Conservation (phyloP, 2,797 vertebrate genomes). For the Pteronotus mesoamericanus region DNA sequence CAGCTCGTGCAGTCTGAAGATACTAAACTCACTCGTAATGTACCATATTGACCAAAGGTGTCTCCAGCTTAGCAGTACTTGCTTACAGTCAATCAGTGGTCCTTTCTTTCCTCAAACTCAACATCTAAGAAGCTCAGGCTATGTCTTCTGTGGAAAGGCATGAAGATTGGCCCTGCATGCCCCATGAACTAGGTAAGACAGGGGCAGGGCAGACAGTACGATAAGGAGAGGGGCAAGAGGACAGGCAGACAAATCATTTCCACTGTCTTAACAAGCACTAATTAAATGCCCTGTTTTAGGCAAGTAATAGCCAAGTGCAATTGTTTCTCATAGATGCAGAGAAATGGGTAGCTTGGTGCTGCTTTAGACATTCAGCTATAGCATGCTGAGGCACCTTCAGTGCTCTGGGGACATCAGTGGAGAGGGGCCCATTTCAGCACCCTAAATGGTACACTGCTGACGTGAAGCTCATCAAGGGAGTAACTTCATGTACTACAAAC, state of each 20-base stretch:
- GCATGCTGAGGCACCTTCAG: not conserved
- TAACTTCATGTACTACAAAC: not conserved
- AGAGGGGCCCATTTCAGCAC: not conserved
- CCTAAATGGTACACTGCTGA: not conserved
- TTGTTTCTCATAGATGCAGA: slow-evolving; percentile 43
- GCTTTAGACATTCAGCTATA: not conserved
- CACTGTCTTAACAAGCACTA: slow-evolving; percentile 38
- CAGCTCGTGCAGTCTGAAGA: not conserved
- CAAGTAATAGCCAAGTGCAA: slow-evolving; percentile 44
- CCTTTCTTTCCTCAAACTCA: slow-evolving; percentile 11
- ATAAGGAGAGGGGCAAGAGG: not conserved
- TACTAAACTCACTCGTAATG: not conserved
- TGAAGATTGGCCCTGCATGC: not conserved
- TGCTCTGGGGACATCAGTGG: not conserved
- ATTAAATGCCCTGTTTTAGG: slow-evolving; percentile 50
- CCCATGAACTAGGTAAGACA: not conserved
- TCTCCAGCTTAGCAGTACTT: not conserved
- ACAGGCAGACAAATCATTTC: slow-evolving; percentile 28
- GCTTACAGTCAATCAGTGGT: not conserved
- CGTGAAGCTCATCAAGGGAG: not conserved
- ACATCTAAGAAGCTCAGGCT: not conserved
- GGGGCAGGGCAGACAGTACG: not conserved
- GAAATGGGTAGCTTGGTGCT: not conserved
- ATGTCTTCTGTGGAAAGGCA: not conserved
- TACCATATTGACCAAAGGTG: not conserved